Conservation (phyloP, 2,888 invertebrate genomes). For the Mesopsocus fuscifrons region DNA sequence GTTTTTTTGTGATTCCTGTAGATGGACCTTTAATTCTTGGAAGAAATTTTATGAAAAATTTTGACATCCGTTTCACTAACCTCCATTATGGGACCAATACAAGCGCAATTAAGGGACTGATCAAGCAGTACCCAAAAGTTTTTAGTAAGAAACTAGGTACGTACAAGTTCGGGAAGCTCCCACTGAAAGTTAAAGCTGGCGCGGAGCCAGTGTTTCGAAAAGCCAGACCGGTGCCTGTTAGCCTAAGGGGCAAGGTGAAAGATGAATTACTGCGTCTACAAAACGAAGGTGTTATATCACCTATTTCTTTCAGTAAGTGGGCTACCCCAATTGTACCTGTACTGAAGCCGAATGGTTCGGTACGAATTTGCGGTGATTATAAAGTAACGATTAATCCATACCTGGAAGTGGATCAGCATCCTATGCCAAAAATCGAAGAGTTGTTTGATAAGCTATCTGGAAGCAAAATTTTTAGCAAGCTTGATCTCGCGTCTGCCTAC, state of each 20-base stretch:
- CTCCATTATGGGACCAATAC: no score
- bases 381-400: slow-evolving; percentile 20
- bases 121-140: slow-evolving; percentile 11
- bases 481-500: slow-evolving; percentile 15
- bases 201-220: slow-evolving; percentile 17
- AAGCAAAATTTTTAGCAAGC: no score
- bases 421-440: no score
- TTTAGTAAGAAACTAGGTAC: slow-evolving; percentile 10
- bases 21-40: no score
- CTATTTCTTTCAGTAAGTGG: slow-evolving; percentile 18
- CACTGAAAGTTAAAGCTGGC: slow-evolving; percentile 13
- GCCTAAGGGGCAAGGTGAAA: slow-evolving; percentile 17
- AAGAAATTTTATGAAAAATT: no score
- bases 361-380: slow-evolving; percentile 22
- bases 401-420: slow-evolving; percentile 17
- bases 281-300: slow-evolving; percentile 15
- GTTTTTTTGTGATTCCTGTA: no score
- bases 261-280: slow-evolving; percentile 17
- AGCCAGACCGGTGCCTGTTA: slow-evolving; percentile 18
- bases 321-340: slow-evolving; percentile 22
- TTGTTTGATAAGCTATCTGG: no score
- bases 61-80: no score
- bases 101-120: neutral
- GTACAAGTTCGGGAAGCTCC: slow-evolving; percentile 3
- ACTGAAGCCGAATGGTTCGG: slow-evolving; percentile 20